Conservation (phyloP, 2,797 vertebrate genomes). For the Decapterus maruadsi region DNA sequence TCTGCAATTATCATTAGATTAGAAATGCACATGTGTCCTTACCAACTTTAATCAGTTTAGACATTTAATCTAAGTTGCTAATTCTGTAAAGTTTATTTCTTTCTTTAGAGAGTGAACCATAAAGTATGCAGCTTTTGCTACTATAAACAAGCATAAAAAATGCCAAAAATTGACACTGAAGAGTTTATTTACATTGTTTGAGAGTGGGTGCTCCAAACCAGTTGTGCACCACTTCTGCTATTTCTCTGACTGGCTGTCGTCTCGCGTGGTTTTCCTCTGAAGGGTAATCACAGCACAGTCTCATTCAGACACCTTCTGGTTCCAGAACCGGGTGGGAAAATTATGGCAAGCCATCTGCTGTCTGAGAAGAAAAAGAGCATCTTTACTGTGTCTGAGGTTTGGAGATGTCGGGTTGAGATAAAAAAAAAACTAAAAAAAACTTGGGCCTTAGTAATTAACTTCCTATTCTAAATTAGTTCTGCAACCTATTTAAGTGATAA, state of each 20-base stretch:
- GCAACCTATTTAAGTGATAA: constrained; percentile 4
- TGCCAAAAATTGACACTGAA: constrained; percentile 6
- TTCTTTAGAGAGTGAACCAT: neutral
- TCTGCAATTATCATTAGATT: neutral
- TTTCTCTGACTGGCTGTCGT: constrained; percentile 49
- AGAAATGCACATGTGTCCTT: neutral
- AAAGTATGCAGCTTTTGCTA: neutral
- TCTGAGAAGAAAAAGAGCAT: constrained; percentile 71
- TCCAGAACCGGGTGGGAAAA: constrained; percentile 64
- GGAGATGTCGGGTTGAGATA: constrained; percentile 52
- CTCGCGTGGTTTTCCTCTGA: constrained; percentile 74
- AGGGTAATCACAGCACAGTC: constrained; percentile 70
- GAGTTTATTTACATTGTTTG: constrained; percentile 48
- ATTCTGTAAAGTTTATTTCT: neutral
- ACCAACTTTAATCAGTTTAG: neutral
- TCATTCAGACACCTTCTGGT: constrained; percentile 73
- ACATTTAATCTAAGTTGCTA: too few relatives aligned
- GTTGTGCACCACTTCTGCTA: constrained; percentile 40
- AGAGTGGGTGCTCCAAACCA: constrained; percentile 25
- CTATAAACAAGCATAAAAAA: constrained; percentile 14
- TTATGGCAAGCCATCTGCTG: constrained; percentile 61
- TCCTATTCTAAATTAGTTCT: constrained; percentile 57
- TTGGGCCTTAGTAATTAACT: constrained; percentile 37
- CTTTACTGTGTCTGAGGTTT: constrained; percentile 79
- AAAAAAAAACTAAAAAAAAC: constrained; percentile 28